Conservation (phyloP, 2,888 invertebrate genomes). For the Pseudococcus jackbeardsleyi region DNA sequence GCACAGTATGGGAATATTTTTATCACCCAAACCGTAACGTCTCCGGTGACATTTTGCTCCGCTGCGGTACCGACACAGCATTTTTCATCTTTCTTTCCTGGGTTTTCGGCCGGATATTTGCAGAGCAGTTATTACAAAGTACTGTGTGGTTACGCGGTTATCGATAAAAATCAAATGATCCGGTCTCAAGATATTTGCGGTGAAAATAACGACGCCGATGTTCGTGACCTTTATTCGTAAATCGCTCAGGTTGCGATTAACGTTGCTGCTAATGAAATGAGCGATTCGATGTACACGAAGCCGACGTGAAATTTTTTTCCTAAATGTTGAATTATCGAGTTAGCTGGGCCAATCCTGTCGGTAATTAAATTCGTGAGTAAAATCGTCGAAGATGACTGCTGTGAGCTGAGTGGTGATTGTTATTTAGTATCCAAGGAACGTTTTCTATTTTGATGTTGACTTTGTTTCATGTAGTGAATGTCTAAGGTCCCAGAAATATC, state of each 20-base stretch:
- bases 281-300: background rate
- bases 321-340: background rate
- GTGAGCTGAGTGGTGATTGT: background rate
- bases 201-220: constrained; percentile 3
- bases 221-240: constrained; percentile 6
- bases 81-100: background rate
- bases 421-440: background rate
- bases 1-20: background rate
- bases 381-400: background rate
- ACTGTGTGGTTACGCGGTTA: background rate
- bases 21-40: background rate
- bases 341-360: background rate
- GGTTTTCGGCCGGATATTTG: background rate
- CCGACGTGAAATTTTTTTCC: constrained; percentile 6
- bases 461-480: background rate
- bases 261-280: background rate
- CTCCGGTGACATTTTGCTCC: background rate
- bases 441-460: background rate
- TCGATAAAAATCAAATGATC: background rate
- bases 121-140: background rate
- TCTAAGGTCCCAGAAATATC: no score
- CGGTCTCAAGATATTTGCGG: background rate
- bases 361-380: constrained; percentile 22
- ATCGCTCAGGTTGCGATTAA: background rate
- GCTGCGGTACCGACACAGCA: background rate